These are phyloP conservation scores for Cardiocondyla obscurior DNA, from an alignment of 1,140 invertebrate genomes.

Conservation along the genomic window DNA sequence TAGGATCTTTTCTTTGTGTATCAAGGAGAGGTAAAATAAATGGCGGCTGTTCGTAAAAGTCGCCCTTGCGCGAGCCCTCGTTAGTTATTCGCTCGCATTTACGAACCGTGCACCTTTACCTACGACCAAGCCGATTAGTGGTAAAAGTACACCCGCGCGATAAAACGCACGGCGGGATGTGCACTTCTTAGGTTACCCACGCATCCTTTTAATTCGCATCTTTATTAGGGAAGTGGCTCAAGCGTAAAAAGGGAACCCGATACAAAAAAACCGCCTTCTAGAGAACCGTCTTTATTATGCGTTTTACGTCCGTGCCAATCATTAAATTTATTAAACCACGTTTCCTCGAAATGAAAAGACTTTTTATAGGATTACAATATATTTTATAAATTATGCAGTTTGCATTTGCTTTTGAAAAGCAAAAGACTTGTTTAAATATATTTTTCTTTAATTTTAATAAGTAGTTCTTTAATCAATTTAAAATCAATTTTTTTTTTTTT, in stretches of 20 bases:
- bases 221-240: conserved; percentile 15
- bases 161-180: not conserved
- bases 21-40: conserved; percentile 48
- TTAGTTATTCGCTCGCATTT: conserved; percentile 31
- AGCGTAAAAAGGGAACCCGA: not conserved
- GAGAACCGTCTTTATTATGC: not conserved
- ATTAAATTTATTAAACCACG: conserved; percentile 3
- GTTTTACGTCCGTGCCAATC: not conserved
- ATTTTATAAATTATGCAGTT: not conserved
- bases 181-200: not conserved
- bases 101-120: not conserved
- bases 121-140: conserved; percentile 16
- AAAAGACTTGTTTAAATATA: not conserved
- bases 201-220: not conserved
- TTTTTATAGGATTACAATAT: not conserved
- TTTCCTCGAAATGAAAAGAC: not conserved
- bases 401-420: not conserved
- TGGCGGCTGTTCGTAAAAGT: conserved; percentile 48
- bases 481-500: conserved; percentile 13
- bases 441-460: conserved; percentile 1
- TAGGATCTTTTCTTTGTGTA: conserved; percentile 54
- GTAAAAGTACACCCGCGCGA: conserved; percentile 12
- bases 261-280: not conserved
- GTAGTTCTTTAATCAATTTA: not conserved
- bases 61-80: conserved; percentile 34